phyloP scores from a whole-genome alignment of 2,797 vertebrate genomes.

The Acanthurus lineatus region DNA sequence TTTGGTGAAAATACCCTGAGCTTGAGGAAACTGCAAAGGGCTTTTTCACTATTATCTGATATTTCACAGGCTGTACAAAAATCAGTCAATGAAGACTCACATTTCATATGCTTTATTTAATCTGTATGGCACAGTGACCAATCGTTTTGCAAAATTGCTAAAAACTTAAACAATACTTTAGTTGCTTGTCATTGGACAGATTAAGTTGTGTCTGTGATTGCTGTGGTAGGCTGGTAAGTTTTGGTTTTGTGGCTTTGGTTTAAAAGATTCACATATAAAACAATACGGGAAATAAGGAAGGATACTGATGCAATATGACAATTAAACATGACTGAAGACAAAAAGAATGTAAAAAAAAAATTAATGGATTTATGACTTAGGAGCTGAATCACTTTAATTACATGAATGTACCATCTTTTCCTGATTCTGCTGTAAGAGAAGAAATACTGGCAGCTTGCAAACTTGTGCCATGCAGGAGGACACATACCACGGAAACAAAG shows the following conservation, averaged over 20 bases:
- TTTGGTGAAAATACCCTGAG: too few species aligned
- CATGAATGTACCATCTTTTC: slow-evolving; percentile 37
- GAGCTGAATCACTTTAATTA: slow-evolving; percentile 33
- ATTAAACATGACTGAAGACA: neutral
- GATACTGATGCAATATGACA: neutral
- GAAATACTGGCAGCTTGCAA: slow-evolving; percentile 8
- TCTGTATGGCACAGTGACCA: neutral
- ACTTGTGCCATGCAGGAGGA: neutral
- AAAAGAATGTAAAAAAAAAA: neutral
- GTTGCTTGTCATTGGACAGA: neutral
- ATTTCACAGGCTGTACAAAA: neutral
- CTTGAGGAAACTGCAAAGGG: too few species aligned
- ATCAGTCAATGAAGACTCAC: neutral
- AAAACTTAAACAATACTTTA: neutral
- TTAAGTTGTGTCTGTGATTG: neutral
- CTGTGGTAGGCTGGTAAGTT: neutral
- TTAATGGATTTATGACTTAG: slow-evolving; percentile 12
- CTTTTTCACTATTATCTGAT: neutral
- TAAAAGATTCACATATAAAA: neutral
- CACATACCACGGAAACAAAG: slow-evolving; percentile 13
- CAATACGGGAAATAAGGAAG: neutral
- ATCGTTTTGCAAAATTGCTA: neutral
- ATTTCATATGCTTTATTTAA: slow-evolving; percentile 3
- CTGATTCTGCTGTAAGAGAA: slow-evolving; percentile 1
- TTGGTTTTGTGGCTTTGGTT: slow-evolving; percentile 1